Base-by-base conservation (phyloP, 1,140 invertebrate genomes). In the Camponotus vicinus region DNA sequence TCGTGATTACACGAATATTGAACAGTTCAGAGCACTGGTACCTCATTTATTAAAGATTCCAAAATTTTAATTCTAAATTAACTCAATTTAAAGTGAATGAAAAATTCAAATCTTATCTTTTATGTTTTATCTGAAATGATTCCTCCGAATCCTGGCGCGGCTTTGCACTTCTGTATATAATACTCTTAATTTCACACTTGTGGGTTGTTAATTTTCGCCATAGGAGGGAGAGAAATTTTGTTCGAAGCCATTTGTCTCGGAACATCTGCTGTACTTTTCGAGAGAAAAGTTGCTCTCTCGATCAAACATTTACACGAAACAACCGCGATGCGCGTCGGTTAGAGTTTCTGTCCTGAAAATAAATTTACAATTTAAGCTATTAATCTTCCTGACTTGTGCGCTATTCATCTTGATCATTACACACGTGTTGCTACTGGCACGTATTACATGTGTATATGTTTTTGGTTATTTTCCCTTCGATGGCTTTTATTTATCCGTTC, bases 171-270 rank as follows among this genome's bases (percentile, higher is more conserved):
- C 55, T 11, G 13, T 45, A 45, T 18, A 21, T 59, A 82, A 82
- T 55, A 71, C n/a, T 27, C 27, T 73, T 59, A 37, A 55, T 45
- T 83, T 49, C 55, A 8, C 37, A 34, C 55, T 71, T 67, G 73
- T 40, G 40, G 67, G 27, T 49, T 83, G 84, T 90, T 90, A 90
- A 90, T 90, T 89, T 89, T 89, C 78, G 66, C 89, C 80, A 55
- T 55, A 70, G 76, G 75, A 52, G 49, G 15, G 49, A 52, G 49
- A 15, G 49, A 90, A 90, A 77, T 90, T 90, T 52, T 76, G 75
- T 90, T 52, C 79, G 63, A 6, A 18, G 80, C 57, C 88, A 89
- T 87, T 90, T 90, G 88, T 90, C 80, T 87, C 63, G 88, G 21
- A 90, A 90, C 89, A 90, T 87, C 89, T 90, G 89, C 76, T 83